These are phyloP conservation scores for Marmota flaviventris DNA, from an alignment of 2,113 vertebrate species.

Conservation along the genomic window DNA sequence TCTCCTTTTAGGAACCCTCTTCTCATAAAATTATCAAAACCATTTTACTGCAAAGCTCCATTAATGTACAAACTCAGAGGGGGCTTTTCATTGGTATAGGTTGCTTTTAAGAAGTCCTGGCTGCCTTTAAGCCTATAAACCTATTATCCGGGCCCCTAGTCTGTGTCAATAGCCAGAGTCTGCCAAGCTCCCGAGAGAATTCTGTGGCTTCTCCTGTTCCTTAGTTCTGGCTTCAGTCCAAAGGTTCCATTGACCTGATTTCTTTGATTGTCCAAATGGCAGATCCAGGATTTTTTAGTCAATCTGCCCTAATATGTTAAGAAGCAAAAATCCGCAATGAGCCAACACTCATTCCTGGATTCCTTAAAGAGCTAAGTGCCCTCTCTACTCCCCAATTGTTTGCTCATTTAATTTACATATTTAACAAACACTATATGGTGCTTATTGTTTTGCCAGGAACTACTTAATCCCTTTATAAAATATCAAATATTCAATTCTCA, in stretches of 20 bases:
- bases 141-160: background rate
- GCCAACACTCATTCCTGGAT: background rate
- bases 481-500: background rate
- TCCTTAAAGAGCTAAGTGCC: background rate
- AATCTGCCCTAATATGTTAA: slow-evolving; percentile 38
- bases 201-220: background rate
- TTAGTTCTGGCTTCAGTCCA: slow-evolving; percentile 60
- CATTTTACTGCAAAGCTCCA: background rate
- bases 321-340: background rate
- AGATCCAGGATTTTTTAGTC: background rate
- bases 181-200: background rate
- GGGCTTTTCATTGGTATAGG: background rate
- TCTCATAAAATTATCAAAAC: background rate
- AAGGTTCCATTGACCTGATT: slow-evolving; percentile 19
- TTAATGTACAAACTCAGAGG: background rate
- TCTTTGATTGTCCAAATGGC: slow-evolving; percentile 41
- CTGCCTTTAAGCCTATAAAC: background rate
- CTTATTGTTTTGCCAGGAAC: background rate
- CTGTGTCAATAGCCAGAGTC: background rate
- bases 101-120: background rate
- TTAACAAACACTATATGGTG: background rate
- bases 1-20: background rate
- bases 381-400: background rate
- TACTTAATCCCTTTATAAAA: background rate
- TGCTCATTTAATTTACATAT: background rate